Evolutionary conservation across 1,140 invertebrate species (phyloP).

Genomic region (Leptopilina clavipes): DNA sequence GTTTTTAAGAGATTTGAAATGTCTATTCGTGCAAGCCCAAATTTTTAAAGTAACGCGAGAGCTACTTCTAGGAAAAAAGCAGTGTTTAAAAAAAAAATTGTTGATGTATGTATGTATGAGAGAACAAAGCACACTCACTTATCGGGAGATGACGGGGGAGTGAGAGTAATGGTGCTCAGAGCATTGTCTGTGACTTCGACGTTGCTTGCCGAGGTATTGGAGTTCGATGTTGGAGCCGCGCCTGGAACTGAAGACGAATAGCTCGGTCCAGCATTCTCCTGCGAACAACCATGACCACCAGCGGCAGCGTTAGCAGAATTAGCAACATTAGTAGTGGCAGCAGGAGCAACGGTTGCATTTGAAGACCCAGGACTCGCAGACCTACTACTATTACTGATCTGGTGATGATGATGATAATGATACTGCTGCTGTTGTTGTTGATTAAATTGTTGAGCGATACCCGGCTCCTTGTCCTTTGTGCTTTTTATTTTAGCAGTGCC

Average conservation of each 20-base stretch:
- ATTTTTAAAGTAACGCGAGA: not conserved
- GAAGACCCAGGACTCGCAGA: conserved; percentile 70
- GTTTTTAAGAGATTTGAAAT: not conserved
- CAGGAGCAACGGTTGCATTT: not conserved
- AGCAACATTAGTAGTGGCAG: conserved; percentile 37
- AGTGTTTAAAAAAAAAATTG: not conserved
- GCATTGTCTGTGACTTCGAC: conserved; percentile 70
- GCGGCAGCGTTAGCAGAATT: conserved; percentile 65
- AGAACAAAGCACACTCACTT: conserved; percentile 75
- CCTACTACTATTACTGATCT: conserved; percentile 65
- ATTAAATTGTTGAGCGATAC: conserved; percentile 56
- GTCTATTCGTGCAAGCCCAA: not conserved
- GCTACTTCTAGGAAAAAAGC: not conserved
- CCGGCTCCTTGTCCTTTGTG: conserved; percentile 67
- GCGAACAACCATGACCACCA: conserved; percentile 5
- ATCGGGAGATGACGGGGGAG: conserved; percentile 78
- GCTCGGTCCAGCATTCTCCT: conserved; percentile 34
- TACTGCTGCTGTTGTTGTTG: conserved; percentile 49
- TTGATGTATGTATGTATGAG: conserved; percentile 53
- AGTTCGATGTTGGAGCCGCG: conserved; percentile 68
- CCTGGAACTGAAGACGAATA: conserved; percentile 45
- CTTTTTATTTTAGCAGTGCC: conserved; percentile 80
- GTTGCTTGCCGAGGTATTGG: conserved; percentile 69
- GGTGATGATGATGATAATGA: conserved; percentile 52
- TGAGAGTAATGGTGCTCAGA: conserved; percentile 74